These are phyloP conservation scores for Lichenostomus cassidix DNA, from an alignment of 2,113 vertebrate species.

Conservation along the genomic window DNA sequence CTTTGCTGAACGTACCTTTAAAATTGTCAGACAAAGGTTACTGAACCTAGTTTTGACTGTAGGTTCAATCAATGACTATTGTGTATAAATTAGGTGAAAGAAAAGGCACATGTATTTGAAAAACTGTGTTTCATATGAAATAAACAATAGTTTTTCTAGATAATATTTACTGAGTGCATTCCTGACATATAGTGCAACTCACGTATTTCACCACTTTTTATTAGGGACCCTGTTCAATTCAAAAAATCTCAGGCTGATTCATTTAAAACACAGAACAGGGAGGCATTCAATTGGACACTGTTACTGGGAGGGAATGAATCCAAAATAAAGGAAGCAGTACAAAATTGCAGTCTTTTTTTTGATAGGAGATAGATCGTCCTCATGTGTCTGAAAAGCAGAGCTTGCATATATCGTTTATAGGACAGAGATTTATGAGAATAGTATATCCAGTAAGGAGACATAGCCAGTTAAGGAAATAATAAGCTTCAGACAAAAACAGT, in stretches of 20 bases:
- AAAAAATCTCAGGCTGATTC: neutral
- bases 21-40: neutral
- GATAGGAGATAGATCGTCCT: neutral
- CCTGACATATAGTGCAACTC: neutral
- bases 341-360: neutral
- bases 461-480: neutral
- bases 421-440: neutral
- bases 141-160: neutral
- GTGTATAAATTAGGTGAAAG: neutral
- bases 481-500: neutral
- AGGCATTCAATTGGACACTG: neutral
- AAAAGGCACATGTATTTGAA: neutral
- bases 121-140: neutral
- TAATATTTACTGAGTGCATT: neutral
- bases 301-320: neutral
- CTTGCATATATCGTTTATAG: neutral
- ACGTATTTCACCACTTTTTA: accelerated
- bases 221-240: neutral
- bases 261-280: neutral
- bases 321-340: neutral
- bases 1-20: neutral
- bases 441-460: neutral
- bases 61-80: neutral
- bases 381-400: neutral
- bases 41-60: neutral